Conservation (phyloP, 2,113 vertebrate species). For the Mustela lutreola region DNA sequence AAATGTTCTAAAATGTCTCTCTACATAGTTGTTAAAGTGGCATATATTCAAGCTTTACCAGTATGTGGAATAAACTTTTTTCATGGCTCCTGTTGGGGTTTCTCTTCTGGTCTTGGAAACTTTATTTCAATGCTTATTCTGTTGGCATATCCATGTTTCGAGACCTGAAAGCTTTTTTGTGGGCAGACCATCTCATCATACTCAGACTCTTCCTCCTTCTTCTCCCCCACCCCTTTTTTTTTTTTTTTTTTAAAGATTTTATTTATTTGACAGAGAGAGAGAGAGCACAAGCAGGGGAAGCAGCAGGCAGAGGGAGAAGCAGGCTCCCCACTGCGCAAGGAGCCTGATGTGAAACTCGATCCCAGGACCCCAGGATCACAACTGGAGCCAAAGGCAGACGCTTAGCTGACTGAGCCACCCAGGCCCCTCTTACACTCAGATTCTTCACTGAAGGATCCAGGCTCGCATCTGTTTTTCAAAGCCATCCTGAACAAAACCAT, state of each 20-base stretch:
- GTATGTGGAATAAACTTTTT: background rate
- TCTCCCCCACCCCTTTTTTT: too few relatives aligned
- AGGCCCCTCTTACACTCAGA: background rate
- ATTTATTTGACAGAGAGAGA: background rate
- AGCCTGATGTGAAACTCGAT: background rate
- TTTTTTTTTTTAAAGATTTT: background rate
- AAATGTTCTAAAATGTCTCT: slow-evolving; percentile 28
- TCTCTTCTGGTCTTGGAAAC: background rate
- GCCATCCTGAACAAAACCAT: background rate
- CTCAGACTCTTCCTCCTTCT: background rate
- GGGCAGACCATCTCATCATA: background rate
- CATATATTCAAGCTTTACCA: background rate
- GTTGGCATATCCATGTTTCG: background rate
- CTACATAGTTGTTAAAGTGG: background rate
- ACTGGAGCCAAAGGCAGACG: background rate
- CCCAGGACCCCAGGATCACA: background rate
- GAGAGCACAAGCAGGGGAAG: background rate
- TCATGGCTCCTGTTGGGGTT: background rate
- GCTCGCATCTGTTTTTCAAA: background rate
- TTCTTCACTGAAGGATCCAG: background rate
- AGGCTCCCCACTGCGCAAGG: background rate
- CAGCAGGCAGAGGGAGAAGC: background rate
- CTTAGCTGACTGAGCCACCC: background rate
- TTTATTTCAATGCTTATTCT: background rate
- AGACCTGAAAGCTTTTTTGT: background rate